Base-by-base conservation (phyloP, 2,113 vertebrate species). In the Cinclus cinclus region DNA sequence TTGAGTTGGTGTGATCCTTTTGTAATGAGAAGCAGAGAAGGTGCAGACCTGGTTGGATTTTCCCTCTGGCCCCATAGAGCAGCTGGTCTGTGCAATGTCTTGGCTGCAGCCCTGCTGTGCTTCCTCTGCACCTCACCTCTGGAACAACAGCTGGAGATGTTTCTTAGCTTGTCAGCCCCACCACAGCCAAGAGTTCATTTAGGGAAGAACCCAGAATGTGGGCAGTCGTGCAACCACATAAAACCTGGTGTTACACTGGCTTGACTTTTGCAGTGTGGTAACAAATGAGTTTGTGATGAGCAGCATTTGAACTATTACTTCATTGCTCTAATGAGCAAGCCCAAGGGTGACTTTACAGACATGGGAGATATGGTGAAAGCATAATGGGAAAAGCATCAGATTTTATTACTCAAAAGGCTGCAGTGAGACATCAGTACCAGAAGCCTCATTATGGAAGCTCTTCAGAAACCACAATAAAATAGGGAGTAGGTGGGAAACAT, bases 141-240 rank as follows among this genome's bases (percentile, higher is more conserved):
- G 84, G 16, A 92, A 55, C 70, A 80, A 87, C 78, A 82, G 50
- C 78, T 90, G 50, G 74, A 83, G 81, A 33, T 37, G 58, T 27
- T 80, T 47, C 65, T 62, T 71, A 50, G 67, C 55, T 41, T 70
- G 82, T 30, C 90, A 87, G 13, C 31, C 56, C 15, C 76, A 65
- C 67, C 28, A 14, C 8, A 69, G 49, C 23, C 69, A 63, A 23
- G 75, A 67, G 47, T 23, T 95, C 62, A 35, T 28, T 35, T 49
- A 50, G 23, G 25, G 67, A 65, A 55, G 53, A 56, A 27, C 42
- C n/a, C 11, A 2, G 53, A 79, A 39, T 5, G 15, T 42, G 23
- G 15, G 42, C 81, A 59, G 37, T 91, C 50, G 4, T 65, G 50
- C 85, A 42, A 6, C 62, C 65, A 46, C 50, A 15, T 9, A 59